Base-by-base conservation (phyloP, 2,888 invertebrate species). In the Seira ritae region DNA sequence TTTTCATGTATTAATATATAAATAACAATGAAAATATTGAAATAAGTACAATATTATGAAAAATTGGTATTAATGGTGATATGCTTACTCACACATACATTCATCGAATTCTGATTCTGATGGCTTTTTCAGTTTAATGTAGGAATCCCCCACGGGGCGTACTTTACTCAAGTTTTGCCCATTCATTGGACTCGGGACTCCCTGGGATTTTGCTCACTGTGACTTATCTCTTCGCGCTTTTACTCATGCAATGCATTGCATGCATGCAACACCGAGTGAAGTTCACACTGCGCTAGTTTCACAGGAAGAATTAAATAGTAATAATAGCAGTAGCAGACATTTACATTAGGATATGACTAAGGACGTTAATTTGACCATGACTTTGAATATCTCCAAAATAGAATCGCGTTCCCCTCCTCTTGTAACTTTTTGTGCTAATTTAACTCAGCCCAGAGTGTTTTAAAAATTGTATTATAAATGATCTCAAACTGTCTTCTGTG, bases 131-230 rank as follows among this genome's bases (percentile, higher is more conserved):
- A 42, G 31, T 69, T 46, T 17, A 60, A 71, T 31, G 62, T 42
- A 31, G 60, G 62, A 67, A 74, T 60, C 62, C 65, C 62, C 80
- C 37, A 46, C 62, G 65, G 80, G 67, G 80, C 62, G 80, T 70
- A 80, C 74, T 78, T 78, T 78, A 78, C 70, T 70, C 70, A 71
- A 42, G 72, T 80, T 80, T 80, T 73, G 80, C 73, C 67, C 80
- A 80, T 80, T 80, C 80, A 80, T 73, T 31, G 50, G n/a, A n/a
- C n/a, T n/a, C n/a, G n/a, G 37, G 72, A 73, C 80, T 80, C 80
- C 80, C 74, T 62, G 80, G 31, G 80, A 10, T 74, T 67, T 17
- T 19, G 8, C 68, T 24, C 22, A 42, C 50, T 72, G 75, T 75
- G 75, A 73, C 72, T 72, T 72, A 60, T 71, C 71, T 17, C 55